These are phyloP conservation scores for Poecilobothrus nobilitatus DNA, from an alignment of 2,888 invertebrate genomes.

Conservation along the genomic window DNA sequence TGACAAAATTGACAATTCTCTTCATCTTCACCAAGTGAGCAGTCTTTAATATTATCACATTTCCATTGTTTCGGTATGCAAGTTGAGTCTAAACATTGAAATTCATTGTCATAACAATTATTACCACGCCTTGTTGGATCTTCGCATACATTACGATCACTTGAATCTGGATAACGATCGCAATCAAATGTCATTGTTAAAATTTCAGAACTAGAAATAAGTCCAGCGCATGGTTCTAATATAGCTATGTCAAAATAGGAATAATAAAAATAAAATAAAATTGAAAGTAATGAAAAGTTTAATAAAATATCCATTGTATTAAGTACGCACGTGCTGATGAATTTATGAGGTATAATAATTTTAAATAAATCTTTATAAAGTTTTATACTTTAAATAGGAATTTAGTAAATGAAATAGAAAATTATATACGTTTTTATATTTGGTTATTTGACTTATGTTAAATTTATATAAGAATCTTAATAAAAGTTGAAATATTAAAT, in stretches of 20 bases:
- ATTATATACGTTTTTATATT: too few relatives aligned
- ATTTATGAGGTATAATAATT: too few relatives aligned
- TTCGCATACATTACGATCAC: slow-evolving; percentile 48
- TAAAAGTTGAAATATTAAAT: too few relatives aligned
- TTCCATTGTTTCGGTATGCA: slow-evolving; percentile 55
- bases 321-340: too few relatives aligned
- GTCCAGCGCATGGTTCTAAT: slow-evolving; percentile 53
- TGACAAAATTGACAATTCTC: slow-evolving; percentile 44
- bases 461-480: too few relatives aligned
- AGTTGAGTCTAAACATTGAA: slow-evolving; percentile 50
- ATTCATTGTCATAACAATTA: slow-evolving; percentile 50
- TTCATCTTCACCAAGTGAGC: slow-evolving; percentile 45
- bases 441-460: too few relatives aligned
- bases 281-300: slow-evolving; percentile 11
- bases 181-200: slow-evolving; percentile 53
- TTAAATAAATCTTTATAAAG: too few relatives aligned
- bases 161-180: slow-evolving; percentile 50
- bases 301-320: background rate
- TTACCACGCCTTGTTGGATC: slow-evolving; percentile 45
- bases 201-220: slow-evolving; percentile 49
- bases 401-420: too few relatives aligned
- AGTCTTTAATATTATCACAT: slow-evolving; percentile 47
- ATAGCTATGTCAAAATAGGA: slow-evolving; percentile 44
- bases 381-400: too few relatives aligned
- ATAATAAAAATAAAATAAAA: slow-evolving; percentile 26